Conservation (phyloP, 2,888 invertebrate genomes). For the Orthosia gracilis region DNA sequence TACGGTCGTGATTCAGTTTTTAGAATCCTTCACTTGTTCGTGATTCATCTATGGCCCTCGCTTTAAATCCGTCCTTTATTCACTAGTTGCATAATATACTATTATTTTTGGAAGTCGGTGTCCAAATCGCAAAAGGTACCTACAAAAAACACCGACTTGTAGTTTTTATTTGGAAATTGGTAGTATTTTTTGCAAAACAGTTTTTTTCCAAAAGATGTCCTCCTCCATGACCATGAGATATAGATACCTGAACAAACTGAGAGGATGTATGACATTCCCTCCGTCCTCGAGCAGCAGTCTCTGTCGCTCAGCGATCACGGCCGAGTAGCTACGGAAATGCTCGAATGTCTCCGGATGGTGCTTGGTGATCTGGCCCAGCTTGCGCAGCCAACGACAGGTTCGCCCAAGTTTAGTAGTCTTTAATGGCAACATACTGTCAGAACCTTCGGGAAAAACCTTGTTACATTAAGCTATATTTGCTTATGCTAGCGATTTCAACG, state of each 20-base stretch:
- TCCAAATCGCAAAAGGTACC: too few species aligned
- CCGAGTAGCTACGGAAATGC: conserved; percentile 76
- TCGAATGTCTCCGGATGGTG: conserved; percentile 75
- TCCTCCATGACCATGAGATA: not conserved
- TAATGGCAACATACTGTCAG: conserved; percentile 74
- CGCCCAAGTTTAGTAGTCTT: conserved; percentile 33
- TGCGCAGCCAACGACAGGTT: conserved; percentile 61
- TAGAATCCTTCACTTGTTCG: too few species aligned
- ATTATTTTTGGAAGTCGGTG: too few species aligned
- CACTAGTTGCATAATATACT: too few species aligned
- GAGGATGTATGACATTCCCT: conserved; percentile 75
- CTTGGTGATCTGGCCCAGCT: conserved; percentile 71
- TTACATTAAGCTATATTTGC: not conserved
- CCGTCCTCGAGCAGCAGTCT: conserved; percentile 72
- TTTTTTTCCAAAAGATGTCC: too few species aligned
- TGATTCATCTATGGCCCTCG: too few species aligned
- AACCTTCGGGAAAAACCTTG: conserved; percentile 62
- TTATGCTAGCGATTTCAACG: too few species aligned
- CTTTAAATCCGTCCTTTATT: too few species aligned
- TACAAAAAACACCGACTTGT: too few species aligned
- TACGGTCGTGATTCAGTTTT: too few species aligned
- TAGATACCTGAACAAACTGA: conserved; percentile 78
- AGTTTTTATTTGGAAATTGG: too few species aligned
- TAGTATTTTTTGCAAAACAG: too few species aligned
- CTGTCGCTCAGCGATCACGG: conserved; percentile 77